Evolutionary conservation across 2,888 invertebrate genomes (phyloP), one percentile per base, ranked within the genome.

Genomic region (Barypeithes pellucidus): DNA sequence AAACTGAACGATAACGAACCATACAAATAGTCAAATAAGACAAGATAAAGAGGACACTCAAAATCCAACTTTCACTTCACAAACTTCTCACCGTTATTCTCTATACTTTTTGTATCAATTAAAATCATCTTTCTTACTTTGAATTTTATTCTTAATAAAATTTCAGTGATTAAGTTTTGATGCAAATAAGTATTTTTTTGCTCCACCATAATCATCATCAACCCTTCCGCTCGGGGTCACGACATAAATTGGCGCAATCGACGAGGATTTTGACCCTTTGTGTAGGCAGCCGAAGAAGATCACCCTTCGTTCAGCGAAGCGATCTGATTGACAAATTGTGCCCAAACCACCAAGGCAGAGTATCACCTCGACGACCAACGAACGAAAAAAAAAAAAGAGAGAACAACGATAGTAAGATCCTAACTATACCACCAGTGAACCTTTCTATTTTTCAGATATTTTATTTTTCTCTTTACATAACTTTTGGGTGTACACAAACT

Each of bases 211-310:
- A 24, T 7, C 36, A 39, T 12, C 8, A 39, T 12, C 8, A 39
- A 39, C 39, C 39, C 39, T 39, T 39, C 39, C 39, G 39, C 39
- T 39, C 39, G 39, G 39, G 39, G 39, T 39, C 39, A 39, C 39
- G 39, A 39, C n/a, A 39, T 39, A 39, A 39, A 39, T 39, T 39
- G 39, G 39, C 39, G 39, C 39, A 39, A 9, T 39, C 39, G 39
- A 9, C 9, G n/a, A 39, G 39, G 39, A 39, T 39, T n/a, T 39
- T 39, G 39, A n/a, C 1, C 39, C 39, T 39, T 39, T 39, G 39
- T 39, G 39, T n/a, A 39, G 39, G 39, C 39, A 3, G n/a, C n/a
- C n/a, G 39, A 39, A n/a, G 39, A n/a, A 39, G n/a, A 39, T 39
- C 12, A 39, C 39, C 39, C 39, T 39, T 39, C 39, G 39, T 39